Evolutionary conservation across 2,797 vertebrate species (phyloP).

Genomic region (Pseudocheirus occidentalis): DNA sequence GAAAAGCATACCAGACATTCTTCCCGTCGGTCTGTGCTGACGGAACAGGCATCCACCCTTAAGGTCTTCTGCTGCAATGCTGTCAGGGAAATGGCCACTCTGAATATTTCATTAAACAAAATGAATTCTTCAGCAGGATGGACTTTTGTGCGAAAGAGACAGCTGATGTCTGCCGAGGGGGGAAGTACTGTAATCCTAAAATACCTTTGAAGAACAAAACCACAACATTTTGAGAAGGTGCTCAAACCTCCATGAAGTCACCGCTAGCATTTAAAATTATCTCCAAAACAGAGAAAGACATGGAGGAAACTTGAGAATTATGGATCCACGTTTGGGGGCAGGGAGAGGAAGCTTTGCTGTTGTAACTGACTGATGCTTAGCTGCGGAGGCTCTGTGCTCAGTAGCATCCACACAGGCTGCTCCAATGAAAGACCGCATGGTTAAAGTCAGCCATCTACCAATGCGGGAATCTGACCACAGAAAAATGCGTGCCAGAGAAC

Average conservation of each 20-base stretch:
- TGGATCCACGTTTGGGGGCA: not conserved
- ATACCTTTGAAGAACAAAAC: constrained; percentile 82
- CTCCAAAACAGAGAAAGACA: not conserved
- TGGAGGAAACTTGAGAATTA: not conserved
- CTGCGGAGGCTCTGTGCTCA: not conserved
- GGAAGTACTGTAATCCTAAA: constrained; percentile 87
- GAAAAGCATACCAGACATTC: constrained; percentile 86
- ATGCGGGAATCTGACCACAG: not conserved
- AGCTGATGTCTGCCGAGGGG: constrained; percentile 85
- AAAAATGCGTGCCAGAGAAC: constrained; percentile 12
- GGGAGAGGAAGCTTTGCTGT: not conserved
- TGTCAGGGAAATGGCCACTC: constrained; percentile 82
- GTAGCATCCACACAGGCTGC: accelerated
- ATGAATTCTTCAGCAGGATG: constrained; percentile 82
- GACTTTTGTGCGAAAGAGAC: constrained; percentile 88
- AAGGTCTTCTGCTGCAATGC: constrained; percentile 86
- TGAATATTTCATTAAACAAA: constrained; percentile 85
- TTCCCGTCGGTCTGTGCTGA: constrained; percentile 80
- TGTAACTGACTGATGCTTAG: accelerated
- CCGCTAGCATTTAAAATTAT: not conserved
- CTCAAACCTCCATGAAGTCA: not conserved
- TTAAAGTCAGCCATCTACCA: not conserved
- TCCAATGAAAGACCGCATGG: not conserved
- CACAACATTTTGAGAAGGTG: not conserved
- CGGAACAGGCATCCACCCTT: constrained; percentile 86